Conservation (phyloP, 2,888 invertebrate species). For the Dryomyza anilis region DNA sequence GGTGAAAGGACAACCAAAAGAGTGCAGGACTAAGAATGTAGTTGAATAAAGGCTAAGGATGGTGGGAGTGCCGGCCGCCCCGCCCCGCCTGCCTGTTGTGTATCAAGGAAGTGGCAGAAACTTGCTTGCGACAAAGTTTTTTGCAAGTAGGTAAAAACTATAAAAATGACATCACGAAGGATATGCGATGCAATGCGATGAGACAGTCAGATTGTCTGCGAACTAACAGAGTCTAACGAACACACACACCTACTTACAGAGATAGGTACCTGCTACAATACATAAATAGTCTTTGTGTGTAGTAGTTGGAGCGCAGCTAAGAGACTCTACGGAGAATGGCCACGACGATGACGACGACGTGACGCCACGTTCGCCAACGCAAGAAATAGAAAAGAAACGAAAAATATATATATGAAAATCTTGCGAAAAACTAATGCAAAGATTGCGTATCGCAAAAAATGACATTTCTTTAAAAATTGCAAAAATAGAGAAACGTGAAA, state of each 20-base stretch:
- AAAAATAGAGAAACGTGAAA: not conserved
- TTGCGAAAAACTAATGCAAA: not conserved
- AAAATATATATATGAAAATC: not conserved
- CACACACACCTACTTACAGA: not conserved
- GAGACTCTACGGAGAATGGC: no score
- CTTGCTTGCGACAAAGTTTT: conserved; percentile 10
- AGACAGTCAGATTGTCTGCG: conserved; percentile 27
- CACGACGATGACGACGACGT: conserved; percentile 27
- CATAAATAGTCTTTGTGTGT: not conserved
- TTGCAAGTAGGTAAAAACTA: conserved; percentile 28
- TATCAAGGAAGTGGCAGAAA: not conserved
- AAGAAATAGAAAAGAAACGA: not conserved
- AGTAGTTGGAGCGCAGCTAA: not conserved
- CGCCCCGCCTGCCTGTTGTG: no score
- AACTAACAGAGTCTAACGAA: not conserved
- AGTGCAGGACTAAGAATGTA: not conserved
- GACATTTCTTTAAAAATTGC: no score
- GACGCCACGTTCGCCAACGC: conserved; percentile 30
- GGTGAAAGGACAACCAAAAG: not conserved
- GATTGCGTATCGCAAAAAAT: not conserved
- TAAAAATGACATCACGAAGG: conserved; percentile 30
- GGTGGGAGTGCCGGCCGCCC: no score
- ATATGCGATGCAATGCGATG: conserved; percentile 25
- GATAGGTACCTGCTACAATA: not conserved
- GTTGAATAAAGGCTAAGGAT: not conserved